A percentile compares a stretch with the other conserved stretches of the same genome.
Evolutionary conservation across 2,888 invertebrate genomes (phyloP).

Genomic region (Muscina levida): DNA sequence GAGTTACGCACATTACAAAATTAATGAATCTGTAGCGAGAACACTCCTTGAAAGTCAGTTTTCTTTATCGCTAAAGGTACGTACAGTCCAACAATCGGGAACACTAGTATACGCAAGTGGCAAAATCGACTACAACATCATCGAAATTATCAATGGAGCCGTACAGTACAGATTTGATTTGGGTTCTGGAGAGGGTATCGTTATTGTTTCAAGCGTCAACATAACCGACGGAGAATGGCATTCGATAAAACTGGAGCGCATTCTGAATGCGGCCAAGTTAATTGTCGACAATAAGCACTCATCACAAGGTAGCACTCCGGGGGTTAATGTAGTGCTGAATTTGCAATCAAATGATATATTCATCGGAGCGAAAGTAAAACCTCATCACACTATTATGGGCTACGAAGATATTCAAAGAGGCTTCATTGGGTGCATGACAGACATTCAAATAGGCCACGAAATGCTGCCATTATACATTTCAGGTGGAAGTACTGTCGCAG

Average conservation of each 20-base stretch:
- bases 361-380: constrained; percentile 90
- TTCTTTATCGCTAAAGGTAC: constrained; percentile 87
- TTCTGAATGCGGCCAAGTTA: constrained; percentile 89
- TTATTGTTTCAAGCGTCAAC: constrained; percentile 87
- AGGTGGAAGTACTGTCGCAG: constrained; percentile 84
- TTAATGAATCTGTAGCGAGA: constrained; percentile 84
- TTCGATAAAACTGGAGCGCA: constrained; percentile 88
- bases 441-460: constrained; percentile 88
- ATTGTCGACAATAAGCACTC: constrained; percentile 88
- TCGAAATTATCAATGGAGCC: constrained; percentile 92
- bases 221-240: constrained; percentile 94
- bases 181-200: constrained; percentile 93
- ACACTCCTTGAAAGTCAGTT: constrained; percentile 90
- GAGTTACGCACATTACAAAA: constrained; percentile 89
- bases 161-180: constrained; percentile 95
- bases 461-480: constrained; percentile 88
- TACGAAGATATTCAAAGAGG: constrained; percentile 90
- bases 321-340: constrained; percentile 91
- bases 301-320: constrained; percentile 89
- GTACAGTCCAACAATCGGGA: constrained; percentile 91
- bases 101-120: constrained; percentile 92
- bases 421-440: constrained; percentile 95
- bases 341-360: constrained; percentile 91
- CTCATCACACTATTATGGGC: constrained; percentile 87
- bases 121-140: constrained; percentile 91